Evolutionary conservation across 2,113 vertebrate species (phyloP).

Genomic region (Caracal caracal): DNA sequence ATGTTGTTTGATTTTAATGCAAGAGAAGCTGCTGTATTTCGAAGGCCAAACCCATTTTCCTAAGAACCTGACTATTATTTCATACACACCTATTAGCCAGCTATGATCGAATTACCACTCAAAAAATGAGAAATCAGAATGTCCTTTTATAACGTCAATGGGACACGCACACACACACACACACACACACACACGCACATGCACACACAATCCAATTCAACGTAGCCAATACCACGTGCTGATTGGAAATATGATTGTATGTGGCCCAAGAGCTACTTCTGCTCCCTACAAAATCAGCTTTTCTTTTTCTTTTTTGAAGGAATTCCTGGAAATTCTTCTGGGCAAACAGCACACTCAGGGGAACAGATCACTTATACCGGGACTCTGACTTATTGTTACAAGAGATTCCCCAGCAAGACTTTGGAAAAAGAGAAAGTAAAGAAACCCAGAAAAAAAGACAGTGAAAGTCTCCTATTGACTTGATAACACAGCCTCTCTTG

Average conservation of each 20-base stretch:
- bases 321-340: background rate
- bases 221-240: too few relatives aligned
- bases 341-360: background rate
- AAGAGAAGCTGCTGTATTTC: background rate
- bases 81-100: background rate
- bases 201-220: background rate
- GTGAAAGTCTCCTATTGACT: constrained; percentile 60
- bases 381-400: background rate
- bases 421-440: constrained; percentile 65
- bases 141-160: background rate
- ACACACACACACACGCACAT: too few relatives aligned
- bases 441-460: background rate
- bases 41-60: background rate
- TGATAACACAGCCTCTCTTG: background rate
- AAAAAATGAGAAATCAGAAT: background rate
- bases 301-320: background rate
- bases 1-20: background rate
- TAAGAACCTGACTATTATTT: background rate
- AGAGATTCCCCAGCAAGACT: background rate
- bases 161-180: background rate
- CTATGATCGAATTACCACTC: background rate
- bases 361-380: background rate
- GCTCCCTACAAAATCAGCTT: background rate
- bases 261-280: background rate
- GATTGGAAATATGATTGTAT: background rate